Conservation (phyloP, 2,797 vertebrate genomes). For the Scomberomorus guttatus region DNA sequence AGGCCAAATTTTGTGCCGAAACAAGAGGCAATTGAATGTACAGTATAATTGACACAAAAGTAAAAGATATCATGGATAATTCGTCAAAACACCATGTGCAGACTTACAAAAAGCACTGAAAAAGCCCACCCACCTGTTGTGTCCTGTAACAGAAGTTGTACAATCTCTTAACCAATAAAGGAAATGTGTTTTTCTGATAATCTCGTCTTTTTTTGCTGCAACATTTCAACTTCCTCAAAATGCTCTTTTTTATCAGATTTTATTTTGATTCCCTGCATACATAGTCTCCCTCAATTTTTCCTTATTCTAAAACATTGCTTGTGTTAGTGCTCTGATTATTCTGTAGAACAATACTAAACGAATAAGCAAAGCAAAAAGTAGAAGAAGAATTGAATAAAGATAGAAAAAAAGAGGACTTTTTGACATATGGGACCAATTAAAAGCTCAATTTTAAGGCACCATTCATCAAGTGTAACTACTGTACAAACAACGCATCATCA, state of each 20-base stretch:
- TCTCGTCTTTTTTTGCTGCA: background rate
- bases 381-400: background rate
- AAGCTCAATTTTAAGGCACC: background rate
- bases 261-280: background rate
- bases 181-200: conserved; percentile 33
- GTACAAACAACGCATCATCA: background rate
- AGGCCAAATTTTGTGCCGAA: conserved; percentile 31
- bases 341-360: background rate
- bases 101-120: conserved; percentile 9
- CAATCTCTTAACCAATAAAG: conserved; percentile 65
- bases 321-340: background rate
- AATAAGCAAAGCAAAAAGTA: background rate
- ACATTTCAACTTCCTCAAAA: background rate
- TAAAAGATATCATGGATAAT: conserved; percentile 2
- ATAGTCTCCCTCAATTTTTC: background rate
- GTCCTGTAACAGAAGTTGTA: conserved; percentile 41
- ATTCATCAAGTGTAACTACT: background rate
- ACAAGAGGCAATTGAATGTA: conserved; percentile 57
- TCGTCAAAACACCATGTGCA: conserved; percentile 25
- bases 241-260: background rate
- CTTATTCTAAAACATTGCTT: background rate
- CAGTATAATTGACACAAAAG: conserved; percentile 20
- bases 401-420: background rate
- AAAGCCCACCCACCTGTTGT: conserved; percentile 24
- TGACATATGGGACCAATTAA: background rate